These are phyloP conservation scores for Murina feae DNA, from an alignment of 2,113 vertebrate genomes.

Conservation along the genomic window DNA sequence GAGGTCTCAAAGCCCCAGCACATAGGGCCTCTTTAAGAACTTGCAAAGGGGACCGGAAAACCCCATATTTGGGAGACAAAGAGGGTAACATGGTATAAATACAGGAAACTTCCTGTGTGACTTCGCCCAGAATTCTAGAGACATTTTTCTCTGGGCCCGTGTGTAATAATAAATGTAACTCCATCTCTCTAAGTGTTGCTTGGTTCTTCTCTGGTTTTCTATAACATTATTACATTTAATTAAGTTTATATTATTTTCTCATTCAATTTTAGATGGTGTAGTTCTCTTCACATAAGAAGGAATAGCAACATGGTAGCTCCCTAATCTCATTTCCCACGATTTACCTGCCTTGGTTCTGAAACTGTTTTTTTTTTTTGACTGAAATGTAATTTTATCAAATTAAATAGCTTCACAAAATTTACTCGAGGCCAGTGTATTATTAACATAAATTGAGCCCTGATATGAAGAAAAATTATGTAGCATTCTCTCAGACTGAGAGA, in stretches of 20 bases:
- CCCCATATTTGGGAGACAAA: no score
- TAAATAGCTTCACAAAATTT: neutral
- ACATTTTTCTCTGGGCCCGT: no score
- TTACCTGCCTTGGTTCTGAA: neutral
- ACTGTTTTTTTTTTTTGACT: neutral
- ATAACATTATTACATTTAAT: neutral
- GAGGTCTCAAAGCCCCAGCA: no score
- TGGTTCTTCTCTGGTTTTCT: no score
- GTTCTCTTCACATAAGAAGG: slow-evolving; percentile 6
- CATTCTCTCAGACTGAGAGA: neutral
- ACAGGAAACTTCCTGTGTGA: no score
- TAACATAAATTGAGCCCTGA: neutral
- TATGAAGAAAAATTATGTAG: neutral
- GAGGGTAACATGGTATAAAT: no score
- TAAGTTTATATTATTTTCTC: neutral
- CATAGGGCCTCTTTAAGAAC: no score
- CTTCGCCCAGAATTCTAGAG: no score
- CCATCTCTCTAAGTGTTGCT: no score
- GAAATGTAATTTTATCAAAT: neutral
- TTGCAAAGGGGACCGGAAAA: no score
- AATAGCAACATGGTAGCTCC: neutral
- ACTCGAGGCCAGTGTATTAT: neutral
- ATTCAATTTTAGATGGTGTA: neutral
- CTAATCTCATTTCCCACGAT: neutral
- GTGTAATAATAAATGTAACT: no score